Conservation (phyloP, 2,113 vertebrate genomes). For the Lophotis ruficrista region DNA sequence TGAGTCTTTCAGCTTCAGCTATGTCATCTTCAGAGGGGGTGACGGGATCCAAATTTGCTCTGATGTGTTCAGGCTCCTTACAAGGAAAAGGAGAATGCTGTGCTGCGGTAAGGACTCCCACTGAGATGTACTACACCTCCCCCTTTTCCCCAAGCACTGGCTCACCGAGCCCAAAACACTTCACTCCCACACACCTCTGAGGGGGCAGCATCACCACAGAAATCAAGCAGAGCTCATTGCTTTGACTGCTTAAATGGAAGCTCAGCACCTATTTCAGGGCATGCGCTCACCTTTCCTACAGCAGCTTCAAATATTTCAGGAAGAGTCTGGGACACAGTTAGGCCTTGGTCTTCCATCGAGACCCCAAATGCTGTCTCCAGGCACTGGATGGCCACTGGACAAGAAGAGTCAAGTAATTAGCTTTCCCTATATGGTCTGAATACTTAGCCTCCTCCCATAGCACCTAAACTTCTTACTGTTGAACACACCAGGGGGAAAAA, state of each 20-base stretch:
- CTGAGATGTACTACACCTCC: not conserved
- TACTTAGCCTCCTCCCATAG: rapidly evolving
- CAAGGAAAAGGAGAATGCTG: not conserved
- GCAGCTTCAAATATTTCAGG: conserved; percentile 87
- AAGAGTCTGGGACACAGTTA: conserved; percentile 84
- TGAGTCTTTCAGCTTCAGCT: conserved; percentile 89
- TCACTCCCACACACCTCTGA: not conserved
- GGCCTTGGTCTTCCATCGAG: conserved; percentile 83
- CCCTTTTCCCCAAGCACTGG: not conserved
- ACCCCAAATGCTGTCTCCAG: conserved; percentile 94
- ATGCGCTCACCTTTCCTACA: conserved; percentile 73
- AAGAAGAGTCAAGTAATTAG: not conserved
- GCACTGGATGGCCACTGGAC: conserved; percentile 93
- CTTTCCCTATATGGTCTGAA: not conserved
- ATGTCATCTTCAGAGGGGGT: conserved; percentile 83
- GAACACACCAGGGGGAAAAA: rapidly evolving
- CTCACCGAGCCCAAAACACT: not conserved
- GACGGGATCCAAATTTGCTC: conserved; percentile 59
- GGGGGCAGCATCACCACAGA: not conserved
- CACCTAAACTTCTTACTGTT: not conserved
- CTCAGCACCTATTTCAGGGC: rapidly evolving
- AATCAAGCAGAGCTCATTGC: not conserved
- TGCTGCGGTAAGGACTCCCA: not conserved
- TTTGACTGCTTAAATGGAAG: not conserved
- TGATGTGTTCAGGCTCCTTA: conserved; percentile 71